Base-by-base conservation (phyloP, 2,888 invertebrate genomes). In the Acleris sparsana region DNA sequence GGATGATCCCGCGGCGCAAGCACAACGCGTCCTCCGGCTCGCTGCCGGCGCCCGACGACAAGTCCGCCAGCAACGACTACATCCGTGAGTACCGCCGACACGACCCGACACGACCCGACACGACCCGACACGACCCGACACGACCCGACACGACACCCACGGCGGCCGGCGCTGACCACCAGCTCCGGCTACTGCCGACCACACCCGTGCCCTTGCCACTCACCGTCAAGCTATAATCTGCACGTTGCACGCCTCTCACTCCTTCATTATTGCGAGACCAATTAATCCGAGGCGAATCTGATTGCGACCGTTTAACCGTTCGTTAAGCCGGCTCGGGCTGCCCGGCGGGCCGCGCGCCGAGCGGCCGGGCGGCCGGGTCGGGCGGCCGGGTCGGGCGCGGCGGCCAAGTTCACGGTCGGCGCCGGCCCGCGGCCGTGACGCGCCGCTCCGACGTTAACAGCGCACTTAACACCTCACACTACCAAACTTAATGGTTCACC, bases 1-100 rank as follows among this genome's bases (percentile, higher is more conserved):
- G 90, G 73, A 92, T 92, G 92, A 92, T 92, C 71, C 92, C 92
- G 67, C 81, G 91, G 62, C 82, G 92, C 68, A 92, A 92, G 69
- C 92, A 92, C 86, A 92, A 92, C 84, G 89, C 85, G 53, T 90
- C 90, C 43, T 87, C 89, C 69, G 89, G 88, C 76, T 91, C 92
- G 62, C 83, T 89, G 73, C 91, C 84, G 85, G 89, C 86, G 75
- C 87, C 75, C 65, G 90, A 91, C 79, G 91, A 90, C 85, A 92
- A 91, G 80, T 84, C 88, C 75, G 92, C 92, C 82, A 92, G 92
- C 85, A 91, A 89, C 75, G 92, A 92, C 79, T 86, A 92, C 81
- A 92, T 92, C 66, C 74, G 92, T 92, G 67, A 89, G 91, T 87
- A 72, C 18, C 5, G 17, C 53, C 33, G 33, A 17, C 33, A n/a